These are phyloP conservation scores for Alexandromys fortis DNA, from an alignment of 2,113 vertebrate species.

Conservation along the genomic window DNA sequence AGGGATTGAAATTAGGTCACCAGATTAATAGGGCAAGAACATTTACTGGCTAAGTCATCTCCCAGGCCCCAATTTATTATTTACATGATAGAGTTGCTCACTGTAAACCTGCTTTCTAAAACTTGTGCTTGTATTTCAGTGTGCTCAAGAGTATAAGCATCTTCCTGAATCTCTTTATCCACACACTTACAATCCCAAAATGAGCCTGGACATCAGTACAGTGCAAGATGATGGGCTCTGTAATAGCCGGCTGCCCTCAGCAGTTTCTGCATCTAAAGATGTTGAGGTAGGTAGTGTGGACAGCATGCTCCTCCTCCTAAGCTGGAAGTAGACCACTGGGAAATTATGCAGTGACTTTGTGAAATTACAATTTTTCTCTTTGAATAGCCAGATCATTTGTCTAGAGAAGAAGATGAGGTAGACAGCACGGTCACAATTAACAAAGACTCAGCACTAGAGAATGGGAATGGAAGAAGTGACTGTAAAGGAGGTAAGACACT, in stretches of 20 bases:
- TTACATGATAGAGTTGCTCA: conserved; percentile 23
- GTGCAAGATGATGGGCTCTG: conserved; percentile 86
- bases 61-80: background rate
- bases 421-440: conserved; percentile 57
- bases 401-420: conserved; percentile 75
- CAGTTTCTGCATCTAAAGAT: conserved; percentile 69
- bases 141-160: conserved; percentile 90
- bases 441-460: conserved; percentile 69
- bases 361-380: conserved; percentile 43
- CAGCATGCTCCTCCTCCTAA: background rate
- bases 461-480: conserved; percentile 70
- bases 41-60: background rate
- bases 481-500: conserved; percentile 88
- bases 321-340: background rate
- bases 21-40: background rate
- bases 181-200: conserved; percentile 98
- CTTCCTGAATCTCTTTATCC: conserved; percentile 96
- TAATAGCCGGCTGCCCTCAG: conserved; percentile 68
- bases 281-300: conserved; percentile 76
- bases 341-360: background rate
- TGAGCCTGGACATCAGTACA: conserved; percentile 96
- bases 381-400: conserved; percentile 77
- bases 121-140: conserved; percentile 85
- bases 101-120: conserved; percentile 53
- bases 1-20: background rate